phyloP scores from a whole-genome alignment of 1,140 invertebrate species.

The Microplitis demolitor region DNA sequence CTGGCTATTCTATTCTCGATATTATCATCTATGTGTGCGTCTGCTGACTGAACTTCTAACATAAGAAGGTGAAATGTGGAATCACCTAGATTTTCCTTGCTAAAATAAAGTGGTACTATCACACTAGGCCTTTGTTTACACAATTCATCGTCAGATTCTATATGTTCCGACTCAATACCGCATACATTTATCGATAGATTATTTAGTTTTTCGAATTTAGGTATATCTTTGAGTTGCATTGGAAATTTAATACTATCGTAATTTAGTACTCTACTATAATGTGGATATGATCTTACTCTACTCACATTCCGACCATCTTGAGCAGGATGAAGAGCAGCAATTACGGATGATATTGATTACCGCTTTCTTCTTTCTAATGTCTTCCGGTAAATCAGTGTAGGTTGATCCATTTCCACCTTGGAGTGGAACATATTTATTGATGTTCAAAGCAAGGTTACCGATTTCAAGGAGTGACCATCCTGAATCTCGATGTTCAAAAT shows the following conservation, averaged over 20 bases:
- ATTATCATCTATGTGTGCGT: neutral
- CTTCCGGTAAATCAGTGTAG: constrained; percentile 19
- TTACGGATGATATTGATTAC: constrained; percentile 20
- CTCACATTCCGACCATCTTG: constrained; percentile 37
- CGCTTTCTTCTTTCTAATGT: constrained; percentile 31
- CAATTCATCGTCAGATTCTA: neutral
- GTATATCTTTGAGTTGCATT: constrained; percentile 45
- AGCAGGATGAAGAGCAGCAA: constrained; percentile 25
- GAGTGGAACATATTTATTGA: constrained; percentile 42
- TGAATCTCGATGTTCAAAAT: constrained; percentile 15
- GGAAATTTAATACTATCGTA: constrained; percentile 50
- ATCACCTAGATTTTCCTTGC: constrained; percentile 35
- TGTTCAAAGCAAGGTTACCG: constrained; percentile 28
- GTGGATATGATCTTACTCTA: constrained; percentile 41
- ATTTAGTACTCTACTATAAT: constrained; percentile 42
- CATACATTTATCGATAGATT: constrained; percentile 46
- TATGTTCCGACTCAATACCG: constrained; percentile 2
- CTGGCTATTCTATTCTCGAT: neutral
- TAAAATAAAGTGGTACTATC: constrained; percentile 44
- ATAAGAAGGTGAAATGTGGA: constrained; percentile 28
- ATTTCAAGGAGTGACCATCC: constrained; percentile 31
- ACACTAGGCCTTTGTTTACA: constrained; percentile 31
- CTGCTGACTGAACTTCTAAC: neutral
- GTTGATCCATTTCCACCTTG: constrained; percentile 28
- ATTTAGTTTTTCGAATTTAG: constrained; percentile 51